Conservation (phyloP, 2,113 vertebrate species). For the Tragelaphus imberbis region DNA sequence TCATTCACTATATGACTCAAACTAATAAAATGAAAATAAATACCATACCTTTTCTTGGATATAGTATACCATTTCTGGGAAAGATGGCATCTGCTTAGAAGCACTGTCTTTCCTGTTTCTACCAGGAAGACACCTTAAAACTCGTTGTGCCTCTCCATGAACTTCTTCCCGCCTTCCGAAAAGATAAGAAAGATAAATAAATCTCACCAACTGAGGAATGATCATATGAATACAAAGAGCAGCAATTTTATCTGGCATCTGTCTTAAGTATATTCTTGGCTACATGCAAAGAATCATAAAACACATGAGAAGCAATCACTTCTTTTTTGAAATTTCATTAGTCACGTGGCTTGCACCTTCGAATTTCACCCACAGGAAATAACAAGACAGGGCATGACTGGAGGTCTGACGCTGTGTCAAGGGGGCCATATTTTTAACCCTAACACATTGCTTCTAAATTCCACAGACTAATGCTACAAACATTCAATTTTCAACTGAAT, state of each 20-base stretch:
- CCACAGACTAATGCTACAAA: not conserved
- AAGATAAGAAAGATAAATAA: conserved; percentile 54
- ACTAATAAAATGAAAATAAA: not conserved
- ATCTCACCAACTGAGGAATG: not conserved
- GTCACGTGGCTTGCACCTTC: not conserved
- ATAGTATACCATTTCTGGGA: conserved; percentile 96
- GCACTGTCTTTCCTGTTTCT: conserved; percentile 88
- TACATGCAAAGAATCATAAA: conserved; percentile 8
- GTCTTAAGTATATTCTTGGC: not conserved
- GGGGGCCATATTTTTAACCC: not conserved
- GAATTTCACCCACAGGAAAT: not conserved
- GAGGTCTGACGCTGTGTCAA: not conserved
- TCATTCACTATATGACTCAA: not conserved
- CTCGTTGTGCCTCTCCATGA: conserved; percentile 90
- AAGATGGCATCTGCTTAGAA: conserved; percentile 91
- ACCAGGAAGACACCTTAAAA: conserved; percentile 85
- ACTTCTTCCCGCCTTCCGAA: conserved; percentile 92
- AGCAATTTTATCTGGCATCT: not conserved
- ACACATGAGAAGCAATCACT: conserved; percentile 9
- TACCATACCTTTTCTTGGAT: conserved; percentile 93
- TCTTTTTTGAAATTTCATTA: not conserved
- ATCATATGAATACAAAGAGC: not conserved
- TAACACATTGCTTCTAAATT: conserved; percentile 23
- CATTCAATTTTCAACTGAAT: not conserved
- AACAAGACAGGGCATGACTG: not conserved